Evolutionary conservation across 1,140 invertebrate genomes (phyloP).

Genomic region (Drosophila kohkoa): DNA sequence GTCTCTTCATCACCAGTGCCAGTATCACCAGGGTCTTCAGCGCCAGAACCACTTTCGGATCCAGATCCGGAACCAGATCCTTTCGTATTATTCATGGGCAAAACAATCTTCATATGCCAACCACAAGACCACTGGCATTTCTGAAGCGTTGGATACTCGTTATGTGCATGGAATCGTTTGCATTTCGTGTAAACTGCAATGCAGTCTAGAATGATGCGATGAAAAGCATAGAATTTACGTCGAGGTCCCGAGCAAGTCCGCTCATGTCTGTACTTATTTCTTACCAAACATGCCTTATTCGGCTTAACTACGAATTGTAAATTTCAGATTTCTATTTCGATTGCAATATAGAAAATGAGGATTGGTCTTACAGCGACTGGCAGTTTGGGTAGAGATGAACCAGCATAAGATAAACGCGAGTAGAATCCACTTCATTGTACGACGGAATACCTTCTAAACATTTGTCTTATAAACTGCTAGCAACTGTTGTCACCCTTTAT

Average conservation of each 20-base stretch:
- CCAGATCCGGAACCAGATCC: no score
- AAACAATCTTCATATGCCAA: conserved; percentile 36
- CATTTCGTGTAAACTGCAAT: conserved; percentile 40
- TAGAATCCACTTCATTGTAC: conserved; percentile 23
- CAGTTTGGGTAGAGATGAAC: conserved; percentile 2
- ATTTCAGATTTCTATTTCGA: background rate
- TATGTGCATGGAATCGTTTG: background rate
- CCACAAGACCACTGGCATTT: conserved; percentile 21
- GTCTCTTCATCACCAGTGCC: background rate
- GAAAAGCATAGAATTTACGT: conserved; percentile 50
- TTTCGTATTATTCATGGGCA: background rate
- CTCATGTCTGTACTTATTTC: conserved; percentile 45
- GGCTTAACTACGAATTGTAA: background rate
- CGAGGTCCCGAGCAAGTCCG: conserved; percentile 9
- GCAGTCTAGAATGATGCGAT: conserved; percentile 50
- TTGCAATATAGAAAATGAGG: background rate
- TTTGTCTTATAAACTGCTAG: background rate
- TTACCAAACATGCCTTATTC: conserved; percentile 36
- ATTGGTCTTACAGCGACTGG: background rate
- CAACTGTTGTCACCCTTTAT: background rate
- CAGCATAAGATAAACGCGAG: background rate
- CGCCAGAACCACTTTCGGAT: background rate
- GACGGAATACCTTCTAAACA: background rate
- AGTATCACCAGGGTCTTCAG: background rate
- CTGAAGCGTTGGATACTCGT: conserved; percentile 26